These are phyloP conservation scores for Gastrophryne carolinensis DNA, from an alignment of 2,797 vertebrate genomes.

Conservation along the genomic window DNA sequence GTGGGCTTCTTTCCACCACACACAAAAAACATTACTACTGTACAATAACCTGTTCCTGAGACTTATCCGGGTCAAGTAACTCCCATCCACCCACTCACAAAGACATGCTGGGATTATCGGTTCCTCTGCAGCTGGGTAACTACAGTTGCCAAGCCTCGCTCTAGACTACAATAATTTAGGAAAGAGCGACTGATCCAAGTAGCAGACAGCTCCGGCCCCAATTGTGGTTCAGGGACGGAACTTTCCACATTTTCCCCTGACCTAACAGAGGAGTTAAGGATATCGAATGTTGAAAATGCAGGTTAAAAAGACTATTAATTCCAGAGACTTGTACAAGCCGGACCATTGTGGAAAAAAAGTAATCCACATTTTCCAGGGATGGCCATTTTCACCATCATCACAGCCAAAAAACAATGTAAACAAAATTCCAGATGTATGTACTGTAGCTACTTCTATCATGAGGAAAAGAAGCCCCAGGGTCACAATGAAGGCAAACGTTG, in stretches of 20 bases:
- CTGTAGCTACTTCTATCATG: not conserved
- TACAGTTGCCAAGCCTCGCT: not conserved
- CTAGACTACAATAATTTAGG: not conserved
- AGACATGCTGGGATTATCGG: not conserved
- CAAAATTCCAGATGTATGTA: conserved; percentile 26
- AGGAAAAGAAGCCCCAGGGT: not conserved
- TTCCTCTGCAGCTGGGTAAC: not conserved
- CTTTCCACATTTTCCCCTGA: not conserved
- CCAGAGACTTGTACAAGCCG: not conserved
- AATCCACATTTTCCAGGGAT: conserved; percentile 12
- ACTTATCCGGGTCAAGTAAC: no score
- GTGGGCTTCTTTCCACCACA: no score
- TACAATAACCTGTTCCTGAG: no score
- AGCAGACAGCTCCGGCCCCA: not conserved
- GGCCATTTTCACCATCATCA: not conserved
- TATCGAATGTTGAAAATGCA: conserved; percentile 20
- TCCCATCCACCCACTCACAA: no score
- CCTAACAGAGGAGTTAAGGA: conserved; percentile 11
- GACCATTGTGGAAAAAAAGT: conserved; percentile 19
- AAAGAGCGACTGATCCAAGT: not conserved
- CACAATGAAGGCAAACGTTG: not conserved
- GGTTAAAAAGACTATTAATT: conserved; percentile 30
- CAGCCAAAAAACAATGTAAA: conserved; percentile 25
- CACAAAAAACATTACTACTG: no score
- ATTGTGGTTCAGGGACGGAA: not conserved